Evolutionary conservation across 2,797 vertebrate genomes (phyloP), one percentile per base, ranked within the genome.

Genomic region (Lemur catta): DNA sequence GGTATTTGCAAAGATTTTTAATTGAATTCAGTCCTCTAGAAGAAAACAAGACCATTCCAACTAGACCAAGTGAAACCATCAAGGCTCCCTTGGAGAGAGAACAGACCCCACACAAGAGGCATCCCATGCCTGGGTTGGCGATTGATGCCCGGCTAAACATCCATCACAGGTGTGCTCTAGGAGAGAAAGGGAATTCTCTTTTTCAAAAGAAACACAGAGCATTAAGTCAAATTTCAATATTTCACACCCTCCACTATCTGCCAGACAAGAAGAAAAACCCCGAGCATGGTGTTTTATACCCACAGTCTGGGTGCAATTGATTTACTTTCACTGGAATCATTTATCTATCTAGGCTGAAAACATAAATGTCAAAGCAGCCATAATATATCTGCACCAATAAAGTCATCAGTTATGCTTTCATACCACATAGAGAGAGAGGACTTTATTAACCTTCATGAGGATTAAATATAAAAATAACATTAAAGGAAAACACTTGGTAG

Each of bases 301-400:
- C 92, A 82, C 79, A 41, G 91, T 97, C 98, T 97, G 95, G 89
- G 87, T 94, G 91, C 95, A 93, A 95, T 35, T 98, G 98, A 98
- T 98, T 98, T 98, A 98, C 97, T 98, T 97, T 97, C 96, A 97
- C 78, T 96, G 96, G 97, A 98, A 97, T 97, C 97, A 97, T 97
- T 97, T 97, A 98, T 98, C 97, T 98, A 97, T 98, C 98, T 97
- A 93, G 78, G 94, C 15, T 35, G 97, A 98, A 99, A 98, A 97
- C 97, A 98, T 98, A 98, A 98, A 98, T 96, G 98, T 98, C 98
- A 98, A 96, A 96, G 96, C 97, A 97, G 63, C 94, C 92, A 33
- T 98, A 98, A 98, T 98, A 96, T 98, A 98, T 95, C 89, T 97
- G 94, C 14, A 92, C 97, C 97, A 97, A 97, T 98, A 97, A 98